A percentile compares a stretch with the other conserved stretches of the same genome.
These are phyloP conservation scores for Micrastur ruficollis DNA, from an alignment of 2,797 vertebrate genomes.

Conservation along the genomic window DNA sequence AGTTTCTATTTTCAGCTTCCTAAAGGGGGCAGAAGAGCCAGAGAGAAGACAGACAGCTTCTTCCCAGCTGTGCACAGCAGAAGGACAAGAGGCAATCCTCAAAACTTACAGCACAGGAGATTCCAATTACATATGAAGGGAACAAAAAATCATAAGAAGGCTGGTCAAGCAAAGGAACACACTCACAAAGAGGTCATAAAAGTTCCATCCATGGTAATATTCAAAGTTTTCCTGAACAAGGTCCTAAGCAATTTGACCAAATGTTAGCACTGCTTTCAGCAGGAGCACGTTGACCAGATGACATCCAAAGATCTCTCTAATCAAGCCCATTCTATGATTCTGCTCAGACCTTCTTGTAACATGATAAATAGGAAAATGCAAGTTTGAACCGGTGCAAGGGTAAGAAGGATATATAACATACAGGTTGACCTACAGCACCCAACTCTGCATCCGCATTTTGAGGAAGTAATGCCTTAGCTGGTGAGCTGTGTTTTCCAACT, in stretches of 20 bases:
- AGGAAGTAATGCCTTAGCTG: neutral
- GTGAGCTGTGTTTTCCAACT: neutral
- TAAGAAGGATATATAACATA: neutral
- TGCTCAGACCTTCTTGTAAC: neutral
- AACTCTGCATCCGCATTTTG: neutral
- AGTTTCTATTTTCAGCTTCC: neutral
- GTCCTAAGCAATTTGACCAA: neutral
- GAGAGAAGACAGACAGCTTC: neutral
- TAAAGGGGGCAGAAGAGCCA: neutral
- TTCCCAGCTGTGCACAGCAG: neutral
- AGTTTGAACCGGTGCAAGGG: neutral
- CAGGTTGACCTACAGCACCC: neutral
- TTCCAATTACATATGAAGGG: neutral
- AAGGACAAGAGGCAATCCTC: neutral
- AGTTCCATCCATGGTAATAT: neutral
- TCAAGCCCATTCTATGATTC: neutral
- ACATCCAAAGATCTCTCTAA: neutral
- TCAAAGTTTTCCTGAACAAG: neutral
- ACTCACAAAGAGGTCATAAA: neutral
- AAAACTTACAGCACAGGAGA: neutral
- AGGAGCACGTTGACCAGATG: neutral
- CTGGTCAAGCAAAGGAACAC: neutral
- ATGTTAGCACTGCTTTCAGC: neutral
- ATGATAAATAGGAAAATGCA: neutral
- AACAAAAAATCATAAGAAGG: neutral